Evolutionary conservation across 2,113 vertebrate genomes (phyloP).

Genomic region (Pedionomus torquatus): DNA sequence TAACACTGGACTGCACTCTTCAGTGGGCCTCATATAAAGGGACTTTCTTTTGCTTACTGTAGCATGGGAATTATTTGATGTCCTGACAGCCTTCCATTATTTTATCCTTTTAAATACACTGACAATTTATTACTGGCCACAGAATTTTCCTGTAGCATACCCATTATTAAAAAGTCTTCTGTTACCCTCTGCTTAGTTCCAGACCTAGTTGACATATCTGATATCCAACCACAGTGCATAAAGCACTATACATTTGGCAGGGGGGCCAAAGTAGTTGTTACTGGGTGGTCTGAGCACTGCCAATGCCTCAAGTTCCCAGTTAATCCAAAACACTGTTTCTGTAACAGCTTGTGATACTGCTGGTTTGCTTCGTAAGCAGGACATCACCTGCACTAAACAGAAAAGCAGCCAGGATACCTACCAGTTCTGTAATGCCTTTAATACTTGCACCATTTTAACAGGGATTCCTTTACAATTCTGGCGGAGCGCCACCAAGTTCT

Average conservation of each 20-base stretch:
- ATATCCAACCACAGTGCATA: not conserved
- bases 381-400: not conserved
- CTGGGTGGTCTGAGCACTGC: not conserved
- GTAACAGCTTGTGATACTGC: not conserved
- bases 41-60: not conserved
- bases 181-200: not conserved
- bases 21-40: not conserved
- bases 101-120: not conserved
- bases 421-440: not conserved
- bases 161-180: not conserved
- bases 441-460: not conserved
- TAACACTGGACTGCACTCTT: not conserved
- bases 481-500: not conserved
- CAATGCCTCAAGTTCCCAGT: not conserved
- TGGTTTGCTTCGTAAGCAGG: not conserved
- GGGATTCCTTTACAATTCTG: not conserved
- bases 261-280: not conserved
- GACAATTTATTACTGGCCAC: not conserved
- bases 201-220: not conserved
- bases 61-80: not conserved
- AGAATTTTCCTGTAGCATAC: not conserved
- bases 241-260: not conserved
- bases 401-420: not conserved
- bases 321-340: not conserved
- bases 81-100: not conserved